Conservation (phyloP, 1,140 invertebrate species). For the Diploscapter pachys region DNA sequence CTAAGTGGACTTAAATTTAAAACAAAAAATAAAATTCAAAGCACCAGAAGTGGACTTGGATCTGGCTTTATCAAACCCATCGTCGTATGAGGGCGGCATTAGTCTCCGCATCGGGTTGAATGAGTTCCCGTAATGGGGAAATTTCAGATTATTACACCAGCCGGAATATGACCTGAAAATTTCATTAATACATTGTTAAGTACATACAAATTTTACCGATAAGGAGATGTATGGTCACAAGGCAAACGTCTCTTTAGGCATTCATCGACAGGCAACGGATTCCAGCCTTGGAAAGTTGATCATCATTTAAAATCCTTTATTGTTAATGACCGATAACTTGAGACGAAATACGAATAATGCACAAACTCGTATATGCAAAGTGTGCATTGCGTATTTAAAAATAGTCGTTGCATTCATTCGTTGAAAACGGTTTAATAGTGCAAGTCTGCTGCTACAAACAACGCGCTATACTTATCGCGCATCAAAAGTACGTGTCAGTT, state of each 20-base stretch:
- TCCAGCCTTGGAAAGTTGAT: background rate
- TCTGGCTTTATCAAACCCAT: conserved; percentile 64
- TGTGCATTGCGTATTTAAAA: no score
- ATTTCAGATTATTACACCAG: conserved; percentile 83
- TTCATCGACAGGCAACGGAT: conserved; percentile 30
- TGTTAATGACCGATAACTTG: no score
- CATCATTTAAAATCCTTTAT: no score
- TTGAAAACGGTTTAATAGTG: no score
- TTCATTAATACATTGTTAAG: no score
- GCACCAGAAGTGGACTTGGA: conserved; percentile 17
- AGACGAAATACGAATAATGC: no score
- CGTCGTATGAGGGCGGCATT: conserved; percentile 80
- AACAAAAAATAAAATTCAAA: conserved; percentile 1
- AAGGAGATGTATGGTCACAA: conserved; percentile 77
- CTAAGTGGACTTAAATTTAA: conserved; percentile 4
- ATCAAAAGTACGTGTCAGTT: background rate
- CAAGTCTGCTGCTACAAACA: conserved; percentile 1
- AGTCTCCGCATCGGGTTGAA: conserved; percentile 78
- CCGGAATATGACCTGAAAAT: conserved; percentile 67
- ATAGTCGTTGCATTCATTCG: no score
- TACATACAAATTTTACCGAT: conserved; percentile 66
- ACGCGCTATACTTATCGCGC: background rate
- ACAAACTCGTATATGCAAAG: no score
- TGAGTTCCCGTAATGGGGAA: conserved; percentile 73
- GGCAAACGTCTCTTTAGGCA: conserved; percentile 60